Base-by-base conservation (phyloP, 1,140 invertebrate genomes). In the Plodia interpunctella region DNA sequence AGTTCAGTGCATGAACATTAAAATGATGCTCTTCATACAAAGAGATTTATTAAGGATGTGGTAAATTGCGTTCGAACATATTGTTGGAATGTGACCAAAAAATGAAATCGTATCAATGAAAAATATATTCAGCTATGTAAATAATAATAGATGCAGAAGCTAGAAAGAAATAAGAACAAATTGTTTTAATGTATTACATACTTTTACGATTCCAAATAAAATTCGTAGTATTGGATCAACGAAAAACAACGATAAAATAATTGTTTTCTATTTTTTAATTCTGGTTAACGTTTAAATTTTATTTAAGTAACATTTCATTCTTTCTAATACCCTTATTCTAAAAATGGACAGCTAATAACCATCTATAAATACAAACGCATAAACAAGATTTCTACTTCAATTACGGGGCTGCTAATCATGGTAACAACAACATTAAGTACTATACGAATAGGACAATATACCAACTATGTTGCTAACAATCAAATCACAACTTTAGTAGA, bases 381-480 rank as follows among this genome's bases (percentile, higher is more conserved):
- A 44, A 44, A 44, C 38, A 44, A 44, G 38, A 44, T 44, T 44
- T 44, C 38, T 44, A 44, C 38, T 44, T 44, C 13, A n/a, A 44
- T 44, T 44, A 44, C 38, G 38, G 38, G 38, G 13, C 15, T 10
- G 38, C 38, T 44, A 44, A 44, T 44, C 38, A 44, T 44, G 3
- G 38, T 44, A 44, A 44, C 38, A 44, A 10, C 13, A 13, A 44
- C 15, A 44, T 44, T 44, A 44, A 44, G 51, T 53, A 53, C 51
- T 25, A 28, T n/a, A 53, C 19, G 51, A 25, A 18, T 21, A 52
- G 18, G 18, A 25, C 19, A 25, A 53, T 53, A 20, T 53, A 20
- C 19, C 15, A 25, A 86, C 83, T 70, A 68, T 78, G 83, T 86
- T 83, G 80, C 72, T 32, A 58, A 83, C 80, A 85, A 80, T 76